Conservation (phyloP, 2,888 invertebrate species). For the Eristalis tenax region DNA sequence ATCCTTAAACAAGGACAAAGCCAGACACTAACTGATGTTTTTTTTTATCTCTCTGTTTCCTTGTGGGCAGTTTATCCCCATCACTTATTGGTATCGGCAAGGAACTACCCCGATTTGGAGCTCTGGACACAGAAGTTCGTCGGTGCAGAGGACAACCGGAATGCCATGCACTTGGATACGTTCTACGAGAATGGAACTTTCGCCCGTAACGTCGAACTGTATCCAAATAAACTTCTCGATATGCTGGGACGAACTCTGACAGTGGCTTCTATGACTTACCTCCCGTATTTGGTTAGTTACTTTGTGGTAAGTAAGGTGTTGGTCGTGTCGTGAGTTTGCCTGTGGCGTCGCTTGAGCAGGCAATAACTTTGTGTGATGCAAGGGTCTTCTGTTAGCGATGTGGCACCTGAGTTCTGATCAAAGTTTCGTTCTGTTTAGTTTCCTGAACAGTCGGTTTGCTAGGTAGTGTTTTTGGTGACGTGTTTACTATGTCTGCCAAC, state of each 20-base stretch:
- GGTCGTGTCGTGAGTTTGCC: not conserved
- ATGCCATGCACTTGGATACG: conserved; percentile 78
- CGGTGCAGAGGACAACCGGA: conserved; percentile 78
- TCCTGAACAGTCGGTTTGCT: not conserved
- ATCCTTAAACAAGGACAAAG: conserved; percentile 9
- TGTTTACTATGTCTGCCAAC: not conserved
- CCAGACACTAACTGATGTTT: not conserved
- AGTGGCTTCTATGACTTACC: conserved; percentile 79
- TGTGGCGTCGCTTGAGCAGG: not conserved
- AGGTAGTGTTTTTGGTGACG: not conserved
- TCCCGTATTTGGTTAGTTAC: conserved; percentile 79
- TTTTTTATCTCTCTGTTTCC: conserved; percentile 1
- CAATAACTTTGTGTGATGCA: conserved; percentile 3
- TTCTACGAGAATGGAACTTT: conserved; percentile 78
- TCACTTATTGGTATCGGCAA: conserved; percentile 78
- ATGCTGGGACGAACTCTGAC: conserved; percentile 77
- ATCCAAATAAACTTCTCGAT: conserved; percentile 79
- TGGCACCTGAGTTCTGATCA: not conserved
- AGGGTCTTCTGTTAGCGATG: too few relatives aligned
- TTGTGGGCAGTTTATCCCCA: conserved; percentile 78
- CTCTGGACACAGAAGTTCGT: conserved; percentile 81
- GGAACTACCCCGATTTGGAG: conserved; percentile 75
- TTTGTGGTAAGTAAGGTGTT: conserved; percentile 78
- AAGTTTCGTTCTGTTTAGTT: not conserved
- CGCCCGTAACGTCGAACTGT: conserved; percentile 77